Conservation (phyloP, 2,888 invertebrate species). For the Aleiodes testaceus region DNA sequence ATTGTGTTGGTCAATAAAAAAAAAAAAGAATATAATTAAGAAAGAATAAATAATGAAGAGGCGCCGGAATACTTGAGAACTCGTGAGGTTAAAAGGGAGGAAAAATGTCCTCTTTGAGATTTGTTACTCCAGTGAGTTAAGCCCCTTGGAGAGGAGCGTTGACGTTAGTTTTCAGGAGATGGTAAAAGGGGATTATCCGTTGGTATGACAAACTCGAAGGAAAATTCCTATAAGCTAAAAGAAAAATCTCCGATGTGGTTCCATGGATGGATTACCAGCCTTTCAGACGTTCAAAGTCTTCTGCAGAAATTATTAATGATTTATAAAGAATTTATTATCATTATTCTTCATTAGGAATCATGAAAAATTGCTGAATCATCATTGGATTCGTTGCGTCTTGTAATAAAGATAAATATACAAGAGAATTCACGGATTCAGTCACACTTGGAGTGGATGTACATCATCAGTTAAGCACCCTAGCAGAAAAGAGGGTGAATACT, state of each 20-base stretch:
- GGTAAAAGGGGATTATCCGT: constrained; percentile 37
- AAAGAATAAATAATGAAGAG: not conserved
- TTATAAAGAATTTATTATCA: not conserved
- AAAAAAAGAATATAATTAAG: not conserved
- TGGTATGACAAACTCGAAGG: constrained; percentile 7
- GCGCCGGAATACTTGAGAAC: not conserved
- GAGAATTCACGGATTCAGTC: no score
- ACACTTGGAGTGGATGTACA: not conserved
- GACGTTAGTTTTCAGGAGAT: constrained; percentile 5
- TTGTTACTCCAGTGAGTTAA: not conserved
- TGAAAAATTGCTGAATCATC: no score
- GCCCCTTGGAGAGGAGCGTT: constrained; percentile 1
- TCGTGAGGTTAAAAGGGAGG: no score
- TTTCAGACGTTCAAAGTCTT: not conserved
- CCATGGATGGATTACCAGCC: constrained; percentile 27
- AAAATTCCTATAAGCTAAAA: constrained; percentile 35
- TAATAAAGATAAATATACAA: no score
- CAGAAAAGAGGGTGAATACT: not conserved
- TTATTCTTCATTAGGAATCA: no score
- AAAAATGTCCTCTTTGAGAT: not conserved
- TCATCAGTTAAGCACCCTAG: not conserved
- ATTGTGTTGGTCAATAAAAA: not conserved
- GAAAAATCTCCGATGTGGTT: constrained; percentile 30
- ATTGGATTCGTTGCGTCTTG: no score
- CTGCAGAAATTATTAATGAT: not conserved